Evolutionary conservation across 2,888 invertebrate genomes (phyloP).

Genomic region (Sinotaia quadrata): DNA sequence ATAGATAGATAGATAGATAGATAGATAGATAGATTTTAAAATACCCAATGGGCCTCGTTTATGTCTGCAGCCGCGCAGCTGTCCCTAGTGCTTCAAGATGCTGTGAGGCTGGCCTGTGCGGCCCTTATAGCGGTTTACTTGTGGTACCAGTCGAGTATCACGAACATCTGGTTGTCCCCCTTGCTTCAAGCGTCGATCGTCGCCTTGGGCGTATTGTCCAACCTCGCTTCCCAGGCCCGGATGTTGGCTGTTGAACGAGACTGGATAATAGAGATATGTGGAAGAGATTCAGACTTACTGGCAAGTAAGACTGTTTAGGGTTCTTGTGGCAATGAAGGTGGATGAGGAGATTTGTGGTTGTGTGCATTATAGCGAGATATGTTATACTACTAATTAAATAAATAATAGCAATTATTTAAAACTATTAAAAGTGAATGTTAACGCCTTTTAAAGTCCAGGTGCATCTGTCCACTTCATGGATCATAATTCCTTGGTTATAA

Average conservation of each 20-base stretch:
- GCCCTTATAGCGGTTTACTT: slow-evolving; percentile 66
- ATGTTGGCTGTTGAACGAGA: slow-evolving; percentile 72
- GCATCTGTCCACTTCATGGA: too few species aligned
- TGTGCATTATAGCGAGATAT: too few species aligned
- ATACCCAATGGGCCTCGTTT: too few species aligned
- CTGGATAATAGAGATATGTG: slow-evolving; percentile 74
- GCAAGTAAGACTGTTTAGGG: slow-evolving; percentile 62
- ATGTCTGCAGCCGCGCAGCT: slow-evolving; percentile 71
- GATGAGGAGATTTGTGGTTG: background rate
- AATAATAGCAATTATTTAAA: too few species aligned
- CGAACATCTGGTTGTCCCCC: slow-evolving; percentile 39
- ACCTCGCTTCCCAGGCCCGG: slow-evolving; percentile 69
- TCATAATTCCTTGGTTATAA: too few species aligned
- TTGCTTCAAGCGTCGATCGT: slow-evolving; percentile 66
- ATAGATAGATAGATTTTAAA: too few species aligned
- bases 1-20: too few species aligned
- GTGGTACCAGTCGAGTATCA: slow-evolving; percentile 37
- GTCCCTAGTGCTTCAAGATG: slow-evolving; percentile 72
- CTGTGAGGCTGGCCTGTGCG: slow-evolving; percentile 71
- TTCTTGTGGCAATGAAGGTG: too few species aligned
- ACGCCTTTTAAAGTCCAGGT: too few species aligned
- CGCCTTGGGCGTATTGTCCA: slow-evolving; percentile 68
- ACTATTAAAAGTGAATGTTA: too few species aligned
- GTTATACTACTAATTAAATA: too few species aligned
- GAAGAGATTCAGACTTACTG: slow-evolving; percentile 66